Evolutionary conservation across 2,113 vertebrate species (phyloP), one percentile per base, ranked within the genome.

Genomic region (Pristiophorus japonicus): DNA sequence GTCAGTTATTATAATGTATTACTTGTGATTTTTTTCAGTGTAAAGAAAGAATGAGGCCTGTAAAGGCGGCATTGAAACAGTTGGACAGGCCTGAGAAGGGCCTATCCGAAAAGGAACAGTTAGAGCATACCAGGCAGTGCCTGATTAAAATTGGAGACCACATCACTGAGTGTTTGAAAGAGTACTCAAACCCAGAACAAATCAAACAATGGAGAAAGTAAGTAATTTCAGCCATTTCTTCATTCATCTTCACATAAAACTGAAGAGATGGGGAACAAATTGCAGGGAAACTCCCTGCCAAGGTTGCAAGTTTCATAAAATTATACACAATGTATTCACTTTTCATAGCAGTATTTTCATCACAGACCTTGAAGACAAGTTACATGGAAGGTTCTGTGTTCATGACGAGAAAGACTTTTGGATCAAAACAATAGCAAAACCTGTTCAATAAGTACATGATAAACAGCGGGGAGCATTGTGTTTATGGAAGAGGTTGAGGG

Each of bases 151-250:
- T 99, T 67, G 99, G 99, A 96, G 99, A 99, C 97, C 99, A 99
- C 96, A 99, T 99, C 97, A 99, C 99, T 0, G 99, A 99, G 96
- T 99, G 99, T 97, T 97, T 99, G 95, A 99, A 99, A 97, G 99
- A 99, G 95, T 99, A 99, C 95, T 97, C 98, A 95, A 99, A 99
- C 96, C 99, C 99, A 8, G 99, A 99, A 92, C 98, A 97, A 96
- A 99, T 99, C 96, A 99, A 99, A 95, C 99, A 99, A 94, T 99
- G 99, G 99, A 98, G 99, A 96, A 99, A 99, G 99, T 99, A 96
- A 97, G 98, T 97, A 95, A 65, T 4, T 95, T 30, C 63, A 70
- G 45, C 11, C 42, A 47, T n/a, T 94, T 42, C 16, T 70, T 70
- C 91, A 12, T 47, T 67, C 84, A 47, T 73, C 93, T 38, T 92